phyloP scores from a whole-genome alignment of 1,140 invertebrate genomes.

The Hetaerina americana region DNA sequence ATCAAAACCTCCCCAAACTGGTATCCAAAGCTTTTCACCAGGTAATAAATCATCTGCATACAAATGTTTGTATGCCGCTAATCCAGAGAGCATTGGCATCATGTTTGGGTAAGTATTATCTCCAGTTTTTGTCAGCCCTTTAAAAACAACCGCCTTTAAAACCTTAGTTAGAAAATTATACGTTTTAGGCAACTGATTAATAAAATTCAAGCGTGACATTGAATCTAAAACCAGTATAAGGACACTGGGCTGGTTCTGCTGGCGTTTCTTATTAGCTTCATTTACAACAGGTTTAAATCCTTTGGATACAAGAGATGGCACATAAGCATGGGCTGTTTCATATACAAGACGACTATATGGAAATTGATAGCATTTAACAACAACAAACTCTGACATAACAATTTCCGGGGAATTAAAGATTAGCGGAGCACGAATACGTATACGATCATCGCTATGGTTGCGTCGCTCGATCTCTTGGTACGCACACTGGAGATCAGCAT shows the following conservation, averaged over 20 bases:
- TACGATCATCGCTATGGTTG: background rate
- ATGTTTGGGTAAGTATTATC: slow-evolving; percentile 35
- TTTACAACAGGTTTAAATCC: background rate
- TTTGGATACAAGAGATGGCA: background rate
- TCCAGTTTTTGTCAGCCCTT: slow-evolving; percentile 28
- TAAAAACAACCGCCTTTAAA: slow-evolving; percentile 26
- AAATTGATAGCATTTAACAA: background rate
- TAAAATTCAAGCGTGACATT: slow-evolving; percentile 41
- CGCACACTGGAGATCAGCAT: background rate
- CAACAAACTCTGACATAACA: background rate
- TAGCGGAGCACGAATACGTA: background rate
- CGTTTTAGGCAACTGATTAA: slow-evolving; percentile 38
- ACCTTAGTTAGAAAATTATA: slow-evolving; percentile 28
- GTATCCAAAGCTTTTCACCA: slow-evolving; percentile 1
- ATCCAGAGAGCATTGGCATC: slow-evolving; percentile 27
- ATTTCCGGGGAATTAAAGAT: background rate
- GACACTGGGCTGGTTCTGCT: slow-evolving; percentile 19
- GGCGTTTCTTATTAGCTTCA: background rate
- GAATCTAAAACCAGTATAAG: slow-evolving; percentile 41
- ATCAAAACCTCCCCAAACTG: slow-evolving; percentile 2
- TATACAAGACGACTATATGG: background rate
- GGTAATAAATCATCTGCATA: background rate
- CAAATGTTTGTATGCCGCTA: background rate
- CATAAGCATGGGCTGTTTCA: slow-evolving; percentile 1
- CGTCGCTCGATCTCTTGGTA: slow-evolving; percentile 1